Base-by-base conservation (phyloP, 35 echinoderm and acorn worm species). In the Apostichopus japonicus region DNA sequence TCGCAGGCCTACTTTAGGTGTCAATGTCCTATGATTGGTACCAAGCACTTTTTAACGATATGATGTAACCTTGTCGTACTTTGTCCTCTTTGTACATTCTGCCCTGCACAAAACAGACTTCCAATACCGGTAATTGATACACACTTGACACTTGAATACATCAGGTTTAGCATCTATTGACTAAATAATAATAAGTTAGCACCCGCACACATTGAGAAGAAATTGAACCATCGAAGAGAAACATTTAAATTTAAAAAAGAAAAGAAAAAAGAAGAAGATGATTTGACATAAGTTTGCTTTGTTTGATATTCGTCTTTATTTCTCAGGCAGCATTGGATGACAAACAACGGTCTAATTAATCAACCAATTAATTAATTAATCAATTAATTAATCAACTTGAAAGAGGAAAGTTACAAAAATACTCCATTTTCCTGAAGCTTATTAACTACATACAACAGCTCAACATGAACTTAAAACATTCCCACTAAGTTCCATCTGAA, bases 371-470 rank as follows among this genome's bases (percentile, higher is more conserved):
- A 44, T 44, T 44, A 44, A 44, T 44, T 44, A 44, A 44, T 44
- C 3, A 44, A 44, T 44, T 3, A 44, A 67, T 15, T 67, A 11
- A 17, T 67, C 63, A 67, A 67, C 63, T 67, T 15, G 7, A 23
- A 75, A 75, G 6, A 23, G 17, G 22, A 75, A 75, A 19, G 17
- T 75, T 75, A 75, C 71, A 75, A 75, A 67, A 75, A 75, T 75
- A 75, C 71, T 75, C 71, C 13, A 75, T 75, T 75, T 75, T 75
- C 71, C n/a, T 75, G 71, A 75, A 75, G 71, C 71, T 75, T 75
- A 61, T 61, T 11, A 61, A 61, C 6, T 75, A 75, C 71, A 75
- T 75, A 75, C 16, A n/a, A 75, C 71, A 75, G 17, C 71, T 21
- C 21, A 75, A 75, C 71, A 75, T 21, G 1, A 75, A 75, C 17